These are phyloP conservation scores for Babylonia areolata DNA, from an alignment of 1,140 invertebrate genomes.

Conservation along the genomic window DNA sequence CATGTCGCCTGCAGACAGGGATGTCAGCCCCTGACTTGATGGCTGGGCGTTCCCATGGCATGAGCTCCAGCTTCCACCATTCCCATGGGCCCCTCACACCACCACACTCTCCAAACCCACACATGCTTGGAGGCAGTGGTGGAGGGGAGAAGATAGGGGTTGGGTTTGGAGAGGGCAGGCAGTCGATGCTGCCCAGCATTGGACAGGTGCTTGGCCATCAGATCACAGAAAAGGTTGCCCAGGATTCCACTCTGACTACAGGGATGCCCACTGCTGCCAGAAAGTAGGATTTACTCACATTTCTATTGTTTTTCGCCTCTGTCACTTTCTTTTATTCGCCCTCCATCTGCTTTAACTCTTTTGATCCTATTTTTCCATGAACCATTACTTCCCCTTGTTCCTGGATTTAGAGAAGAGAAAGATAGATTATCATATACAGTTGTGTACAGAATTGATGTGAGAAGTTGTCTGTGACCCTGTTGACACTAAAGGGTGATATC, in stretches of 20 bases:
- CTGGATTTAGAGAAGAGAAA: too few relatives aligned
- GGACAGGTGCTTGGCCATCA: slow-evolving; percentile 60
- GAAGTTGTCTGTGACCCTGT: too few relatives aligned
- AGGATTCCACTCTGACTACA: slow-evolving; percentile 81
- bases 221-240: slow-evolving; percentile 86
- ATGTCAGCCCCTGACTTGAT: neutral
- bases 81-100: slow-evolving; percentile 57
- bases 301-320: too few relatives aligned
- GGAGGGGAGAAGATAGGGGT: slow-evolving; percentile 25
- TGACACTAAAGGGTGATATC: too few relatives aligned
- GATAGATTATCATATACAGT: too few relatives aligned
- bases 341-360: too few relatives aligned
- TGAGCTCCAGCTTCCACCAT: neutral
- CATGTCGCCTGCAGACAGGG: slow-evolving; percentile 42
- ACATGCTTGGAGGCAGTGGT: slow-evolving; percentile 33
- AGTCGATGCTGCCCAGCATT: slow-evolving; percentile 75
- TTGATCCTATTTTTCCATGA: too few relatives aligned
- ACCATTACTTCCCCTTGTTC: too few relatives aligned
- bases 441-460: too few relatives aligned
- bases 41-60: slow-evolving; percentile 7
- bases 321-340: too few relatives aligned
- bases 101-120: slow-evolving; percentile 70
- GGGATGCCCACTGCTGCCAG: slow-evolving; percentile 30
- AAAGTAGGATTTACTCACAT: too few relatives aligned
- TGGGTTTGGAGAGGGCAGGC: slow-evolving; percentile 27